These are phyloP conservation scores for Morus bassanus DNA, from an alignment of 2,797 vertebrate species.

Conservation along the genomic window DNA sequence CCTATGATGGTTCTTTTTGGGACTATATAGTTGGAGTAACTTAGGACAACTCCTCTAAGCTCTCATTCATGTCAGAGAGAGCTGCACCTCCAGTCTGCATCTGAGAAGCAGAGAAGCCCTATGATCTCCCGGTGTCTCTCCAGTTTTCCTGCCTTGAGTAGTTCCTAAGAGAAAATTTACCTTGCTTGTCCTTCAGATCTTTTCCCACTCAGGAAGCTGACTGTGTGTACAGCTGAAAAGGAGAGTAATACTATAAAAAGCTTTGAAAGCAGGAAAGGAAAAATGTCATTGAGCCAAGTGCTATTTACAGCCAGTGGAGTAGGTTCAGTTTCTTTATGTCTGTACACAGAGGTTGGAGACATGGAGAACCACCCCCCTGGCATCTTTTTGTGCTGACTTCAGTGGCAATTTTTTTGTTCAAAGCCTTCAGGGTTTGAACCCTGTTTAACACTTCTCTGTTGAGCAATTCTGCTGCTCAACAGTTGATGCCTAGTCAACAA, in stretches of 20 bases:
- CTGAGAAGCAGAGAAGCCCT: neutral
- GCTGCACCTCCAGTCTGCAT: neutral
- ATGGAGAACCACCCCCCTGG: neutral
- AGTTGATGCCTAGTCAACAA: conserved; percentile 35
- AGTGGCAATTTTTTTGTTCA: neutral
- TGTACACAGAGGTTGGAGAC: neutral
- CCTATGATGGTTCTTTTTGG: neutral
- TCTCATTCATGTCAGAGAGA: neutral
- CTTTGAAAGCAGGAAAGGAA: neutral
- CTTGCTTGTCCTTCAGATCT: neutral
- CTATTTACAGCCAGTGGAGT: neutral
- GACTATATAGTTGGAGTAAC: neutral
- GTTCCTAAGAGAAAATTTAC: neutral
- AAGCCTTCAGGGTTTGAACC: conserved; percentile 12
- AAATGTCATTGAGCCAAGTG: neutral
- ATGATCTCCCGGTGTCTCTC: neutral
- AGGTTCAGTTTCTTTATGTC: neutral
- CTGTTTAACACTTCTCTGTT: conserved; percentile 19
- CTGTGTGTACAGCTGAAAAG: neutral
- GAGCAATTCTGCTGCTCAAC: conserved; percentile 28
- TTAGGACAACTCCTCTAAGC: neutral
- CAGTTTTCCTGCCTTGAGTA: neutral
- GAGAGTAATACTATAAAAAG: neutral
- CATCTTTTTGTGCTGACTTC: neutral
- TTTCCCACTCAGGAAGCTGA: neutral